Evolutionary conservation across 2,113 vertebrate species (phyloP).

Genomic region (Globicephala melas): DNA sequence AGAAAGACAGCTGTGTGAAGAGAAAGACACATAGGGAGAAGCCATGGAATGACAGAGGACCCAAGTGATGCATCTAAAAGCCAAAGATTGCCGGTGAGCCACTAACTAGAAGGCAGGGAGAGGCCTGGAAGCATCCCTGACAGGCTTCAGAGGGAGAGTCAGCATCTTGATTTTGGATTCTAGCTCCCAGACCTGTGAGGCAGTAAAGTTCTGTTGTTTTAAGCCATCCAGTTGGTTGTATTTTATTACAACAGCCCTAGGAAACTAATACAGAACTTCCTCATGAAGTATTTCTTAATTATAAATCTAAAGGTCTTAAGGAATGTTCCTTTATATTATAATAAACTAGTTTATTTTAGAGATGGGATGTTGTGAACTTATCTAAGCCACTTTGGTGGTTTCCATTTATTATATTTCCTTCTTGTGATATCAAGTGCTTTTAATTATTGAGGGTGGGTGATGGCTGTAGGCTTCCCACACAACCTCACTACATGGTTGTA

Average conservation of each 20-base stretch:
- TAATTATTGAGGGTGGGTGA: background rate
- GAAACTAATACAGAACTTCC: background rate
- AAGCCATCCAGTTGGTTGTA: background rate
- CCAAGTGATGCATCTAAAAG: background rate
- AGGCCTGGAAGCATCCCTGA: too few species aligned
- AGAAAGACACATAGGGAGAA: background rate
- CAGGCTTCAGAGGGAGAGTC: background rate
- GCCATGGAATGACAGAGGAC: background rate
- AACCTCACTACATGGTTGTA: background rate
- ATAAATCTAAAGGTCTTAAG: background rate
- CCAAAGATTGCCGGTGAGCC: background rate
- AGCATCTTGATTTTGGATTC: background rate
- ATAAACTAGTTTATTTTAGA: background rate
- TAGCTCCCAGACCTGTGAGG: background rate
- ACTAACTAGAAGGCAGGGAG: background rate
- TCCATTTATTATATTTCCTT: background rate
- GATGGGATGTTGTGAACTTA: background rate
- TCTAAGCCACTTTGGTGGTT: background rate
- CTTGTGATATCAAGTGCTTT: background rate
- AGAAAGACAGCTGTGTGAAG: background rate
- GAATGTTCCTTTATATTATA: background rate
- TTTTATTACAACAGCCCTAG: background rate
- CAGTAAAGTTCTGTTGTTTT: background rate
- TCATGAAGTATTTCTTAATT: background rate
- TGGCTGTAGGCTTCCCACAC: background rate